Conservation (phyloP, 2,888 invertebrate species). For the Branchellion lobata region DNA sequence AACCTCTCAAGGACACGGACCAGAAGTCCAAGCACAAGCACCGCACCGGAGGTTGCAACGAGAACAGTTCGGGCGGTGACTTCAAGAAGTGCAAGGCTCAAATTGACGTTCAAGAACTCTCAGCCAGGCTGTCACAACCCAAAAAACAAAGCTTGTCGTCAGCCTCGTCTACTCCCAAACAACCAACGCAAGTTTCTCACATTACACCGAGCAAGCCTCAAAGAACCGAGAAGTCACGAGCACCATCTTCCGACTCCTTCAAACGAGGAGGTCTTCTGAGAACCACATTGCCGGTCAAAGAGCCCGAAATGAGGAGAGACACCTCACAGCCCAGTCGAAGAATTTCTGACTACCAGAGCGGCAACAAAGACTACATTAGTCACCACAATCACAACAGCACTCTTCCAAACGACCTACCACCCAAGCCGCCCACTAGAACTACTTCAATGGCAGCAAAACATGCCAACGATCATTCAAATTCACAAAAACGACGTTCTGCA, state of each 20-base stretch:
- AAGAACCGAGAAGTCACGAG: background rate
- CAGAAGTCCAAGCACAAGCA: background rate
- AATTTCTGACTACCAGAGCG: background rate
- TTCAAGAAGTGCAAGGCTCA: background rate
- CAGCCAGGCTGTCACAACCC: conserved; percentile 36
- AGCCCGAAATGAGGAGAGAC: conserved; percentile 48
- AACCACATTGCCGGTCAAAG: conserved; percentile 52
- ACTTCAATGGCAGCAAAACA: conserved; percentile 11
- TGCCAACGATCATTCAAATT: background rate
- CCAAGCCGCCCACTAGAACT: conserved; percentile 32
- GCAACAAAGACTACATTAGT: background rate
- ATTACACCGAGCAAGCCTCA: background rate
- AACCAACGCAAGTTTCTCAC: background rate
- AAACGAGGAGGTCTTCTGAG: conserved; percentile 48
- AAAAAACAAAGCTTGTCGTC: background rate
- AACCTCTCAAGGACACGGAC: background rate
- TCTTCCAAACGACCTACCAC: background rate
- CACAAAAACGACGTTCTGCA: background rate
- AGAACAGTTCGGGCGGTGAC: conserved; percentile 1
- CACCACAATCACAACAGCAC: background rate
- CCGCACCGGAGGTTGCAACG: background rate
- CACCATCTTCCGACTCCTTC: conserved; percentile 44
- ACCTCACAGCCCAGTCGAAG: conserved; percentile 31
- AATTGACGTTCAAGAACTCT: conserved; percentile 12
- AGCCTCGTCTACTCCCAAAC: background rate